Conservation (phyloP, 2,113 vertebrate genomes). For the Dromas ardeola region DNA sequence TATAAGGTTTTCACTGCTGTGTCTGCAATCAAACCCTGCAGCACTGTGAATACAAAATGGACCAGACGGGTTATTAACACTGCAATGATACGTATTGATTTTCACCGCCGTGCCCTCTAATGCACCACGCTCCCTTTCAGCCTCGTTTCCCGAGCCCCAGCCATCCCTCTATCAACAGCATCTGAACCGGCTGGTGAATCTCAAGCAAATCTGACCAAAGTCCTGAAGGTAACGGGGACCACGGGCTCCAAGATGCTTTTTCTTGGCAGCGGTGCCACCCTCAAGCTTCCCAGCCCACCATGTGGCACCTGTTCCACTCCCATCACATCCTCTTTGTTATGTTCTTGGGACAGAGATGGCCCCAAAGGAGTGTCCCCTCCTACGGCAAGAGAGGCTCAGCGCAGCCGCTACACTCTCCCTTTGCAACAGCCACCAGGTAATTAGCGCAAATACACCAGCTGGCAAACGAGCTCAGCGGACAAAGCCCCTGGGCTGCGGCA, state of each 20-base stretch:
- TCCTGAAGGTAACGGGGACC: not conserved
- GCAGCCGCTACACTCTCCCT: rapidly evolving
- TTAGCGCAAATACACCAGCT: rapidly evolving
- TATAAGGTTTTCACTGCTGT: not conserved
- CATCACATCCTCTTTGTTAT: not conserved
- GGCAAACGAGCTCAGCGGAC: not conserved
- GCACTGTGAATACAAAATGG: not conserved
- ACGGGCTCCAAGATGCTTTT: rapidly evolving
- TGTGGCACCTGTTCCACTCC: rapidly evolving
- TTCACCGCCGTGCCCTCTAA: not conserved
- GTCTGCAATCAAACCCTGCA: not conserved
- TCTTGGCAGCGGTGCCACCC: not conserved
- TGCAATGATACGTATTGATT: not conserved
- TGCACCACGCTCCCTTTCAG: rapidly evolving
- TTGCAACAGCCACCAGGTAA: not conserved
- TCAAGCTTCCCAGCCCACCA: not conserved
- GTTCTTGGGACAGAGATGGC: rapidly evolving
- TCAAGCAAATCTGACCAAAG: rapidly evolving
- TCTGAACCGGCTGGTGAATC: not conserved
- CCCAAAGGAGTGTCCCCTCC: not conserved
- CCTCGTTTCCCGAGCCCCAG: not conserved
- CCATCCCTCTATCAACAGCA: not conserved
- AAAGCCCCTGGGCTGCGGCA: not conserved
- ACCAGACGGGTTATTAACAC: not conserved
- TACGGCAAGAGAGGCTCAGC: rapidly evolving